Percentiles rank a stretch among this genome's conserved stretches.
phyloP scores from a whole-genome alignment of 2,113 vertebrate species.

The Cettia cetti region DNA sequence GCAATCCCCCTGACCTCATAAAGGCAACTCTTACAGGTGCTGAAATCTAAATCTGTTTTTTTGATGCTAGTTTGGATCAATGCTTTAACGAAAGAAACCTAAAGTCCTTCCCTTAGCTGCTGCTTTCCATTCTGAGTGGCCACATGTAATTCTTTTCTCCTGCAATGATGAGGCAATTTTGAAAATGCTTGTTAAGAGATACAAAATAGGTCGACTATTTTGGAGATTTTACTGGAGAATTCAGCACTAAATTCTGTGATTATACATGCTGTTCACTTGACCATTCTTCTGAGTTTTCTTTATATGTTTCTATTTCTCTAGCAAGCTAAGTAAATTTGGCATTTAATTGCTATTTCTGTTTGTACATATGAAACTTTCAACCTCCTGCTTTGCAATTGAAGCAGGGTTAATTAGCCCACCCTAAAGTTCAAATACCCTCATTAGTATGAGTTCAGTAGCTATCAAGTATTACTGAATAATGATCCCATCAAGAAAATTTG shows the following conservation, averaged over 20 bases:
- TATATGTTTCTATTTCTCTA: neutral
- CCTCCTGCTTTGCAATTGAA: neutral
- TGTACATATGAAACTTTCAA: neutral
- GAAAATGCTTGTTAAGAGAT: neutral
- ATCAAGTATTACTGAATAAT: neutral
- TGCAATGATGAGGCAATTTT: neutral
- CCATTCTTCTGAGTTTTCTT: neutral
- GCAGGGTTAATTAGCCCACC: neutral
- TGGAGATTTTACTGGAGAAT: neutral
- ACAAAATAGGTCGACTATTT: neutral
- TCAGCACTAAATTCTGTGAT: neutral
- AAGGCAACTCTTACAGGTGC: neutral
- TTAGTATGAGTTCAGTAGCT: neutral
- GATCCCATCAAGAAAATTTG: neutral
- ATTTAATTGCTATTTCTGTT: neutral
- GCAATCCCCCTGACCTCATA: neutral
- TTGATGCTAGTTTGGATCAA: neutral
- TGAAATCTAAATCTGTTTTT: neutral
- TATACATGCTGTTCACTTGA: neutral
- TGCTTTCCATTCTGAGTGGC: neutral
- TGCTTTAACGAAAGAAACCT: neutral
- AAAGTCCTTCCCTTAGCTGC: neutral
- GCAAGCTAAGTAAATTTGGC: neutral
- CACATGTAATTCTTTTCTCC: neutral
- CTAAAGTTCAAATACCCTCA: neutral